Percentiles rank a stretch among this genome's conserved stretches.
Conservation (phyloP, 2,113 vertebrate genomes). For the Campylomormyrus numenius region DNA sequence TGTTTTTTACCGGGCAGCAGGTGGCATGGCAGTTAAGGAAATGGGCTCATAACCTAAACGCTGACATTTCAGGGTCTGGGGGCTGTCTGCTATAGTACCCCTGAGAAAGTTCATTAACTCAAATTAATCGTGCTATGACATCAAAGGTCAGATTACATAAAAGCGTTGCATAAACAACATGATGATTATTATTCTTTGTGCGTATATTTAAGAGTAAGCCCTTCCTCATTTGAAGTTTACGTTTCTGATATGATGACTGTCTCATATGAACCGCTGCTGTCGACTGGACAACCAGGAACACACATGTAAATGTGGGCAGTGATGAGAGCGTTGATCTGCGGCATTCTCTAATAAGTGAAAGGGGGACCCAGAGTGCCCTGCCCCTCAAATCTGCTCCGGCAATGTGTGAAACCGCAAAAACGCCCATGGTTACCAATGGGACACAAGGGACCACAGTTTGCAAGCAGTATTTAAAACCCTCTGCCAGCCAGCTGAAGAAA, state of each 20-base stretch:
- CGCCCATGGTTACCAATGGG: slow-evolving; percentile 21
- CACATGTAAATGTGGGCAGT: slow-evolving; percentile 14
- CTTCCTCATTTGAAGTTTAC: not conserved
- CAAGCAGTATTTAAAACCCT: not conserved
- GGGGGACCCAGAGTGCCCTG: not conserved
- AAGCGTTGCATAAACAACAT: not conserved
- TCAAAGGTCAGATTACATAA: not conserved
- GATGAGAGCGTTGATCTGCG: not conserved
- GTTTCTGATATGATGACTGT: not conserved
- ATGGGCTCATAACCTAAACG: not conserved
- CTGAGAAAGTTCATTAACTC: not conserved
- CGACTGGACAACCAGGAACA: not conserved
- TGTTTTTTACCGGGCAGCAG: not conserved
- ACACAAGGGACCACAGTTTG: not conserved
- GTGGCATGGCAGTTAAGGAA: not conserved
- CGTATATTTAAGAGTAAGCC: not conserved
- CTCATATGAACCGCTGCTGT: not conserved
- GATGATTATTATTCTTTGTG: not conserved
- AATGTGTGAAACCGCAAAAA: slow-evolving; percentile 29
- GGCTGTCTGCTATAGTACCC: not conserved
- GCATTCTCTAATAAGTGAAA: not conserved
- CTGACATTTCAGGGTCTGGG: not conserved
- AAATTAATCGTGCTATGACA: not conserved
- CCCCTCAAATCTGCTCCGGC: slow-evolving; percentile 33
- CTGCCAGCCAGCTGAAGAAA: not conserved